These are phyloP conservation scores for Dendrocopos noguchii DNA, from an alignment of 2,113 vertebrate species.

Conservation along the genomic window DNA sequence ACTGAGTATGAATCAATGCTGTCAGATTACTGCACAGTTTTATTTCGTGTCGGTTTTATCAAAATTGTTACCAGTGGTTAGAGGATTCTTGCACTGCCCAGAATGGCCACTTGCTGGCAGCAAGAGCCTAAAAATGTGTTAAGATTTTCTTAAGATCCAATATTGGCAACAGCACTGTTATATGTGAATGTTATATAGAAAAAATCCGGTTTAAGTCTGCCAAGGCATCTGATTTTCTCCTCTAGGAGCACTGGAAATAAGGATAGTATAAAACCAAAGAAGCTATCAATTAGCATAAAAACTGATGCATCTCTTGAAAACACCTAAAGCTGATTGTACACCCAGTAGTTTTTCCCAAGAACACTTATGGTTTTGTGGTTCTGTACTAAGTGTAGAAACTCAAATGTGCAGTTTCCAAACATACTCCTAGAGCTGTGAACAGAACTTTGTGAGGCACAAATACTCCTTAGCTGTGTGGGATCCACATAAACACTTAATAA, in stretches of 20 bases:
- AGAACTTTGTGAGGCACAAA: neutral
- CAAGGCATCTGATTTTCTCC: neutral
- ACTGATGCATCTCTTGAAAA: neutral
- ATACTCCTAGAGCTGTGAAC: neutral
- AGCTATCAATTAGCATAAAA: neutral
- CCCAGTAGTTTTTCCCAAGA: neutral
- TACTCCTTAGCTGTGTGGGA: neutral
- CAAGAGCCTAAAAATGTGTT: neutral
- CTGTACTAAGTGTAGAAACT: neutral
- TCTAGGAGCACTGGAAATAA: neutral
- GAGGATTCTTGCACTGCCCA: neutral
- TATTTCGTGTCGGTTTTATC: neutral
- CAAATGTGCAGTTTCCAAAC: neutral
- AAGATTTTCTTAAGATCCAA: neutral
- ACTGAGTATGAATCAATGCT: neutral
- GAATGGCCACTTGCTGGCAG: constrained; percentile 35
- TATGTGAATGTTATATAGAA: neutral
- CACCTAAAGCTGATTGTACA: neutral
- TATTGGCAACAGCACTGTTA: neutral
- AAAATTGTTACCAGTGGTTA: neutral
- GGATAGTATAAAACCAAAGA: neutral
- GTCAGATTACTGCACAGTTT: neutral
- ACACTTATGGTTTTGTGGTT: neutral
- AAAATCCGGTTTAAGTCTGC: neutral
- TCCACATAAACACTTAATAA: neutral